phyloP scores from a whole-genome alignment of 1,140 invertebrate species.

The Neodiprion lecontei region DNA sequence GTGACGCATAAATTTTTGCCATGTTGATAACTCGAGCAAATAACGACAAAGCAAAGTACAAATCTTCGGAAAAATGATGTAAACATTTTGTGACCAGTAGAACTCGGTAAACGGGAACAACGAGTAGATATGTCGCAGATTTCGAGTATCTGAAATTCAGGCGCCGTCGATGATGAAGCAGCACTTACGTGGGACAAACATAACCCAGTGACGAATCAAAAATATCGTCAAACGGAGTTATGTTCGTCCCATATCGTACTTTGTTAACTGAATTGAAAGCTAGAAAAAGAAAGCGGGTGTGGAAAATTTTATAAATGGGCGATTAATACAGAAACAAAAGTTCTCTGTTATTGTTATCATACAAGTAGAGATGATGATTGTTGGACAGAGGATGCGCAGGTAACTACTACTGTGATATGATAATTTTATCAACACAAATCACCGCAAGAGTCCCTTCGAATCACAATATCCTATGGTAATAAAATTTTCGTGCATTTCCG shows the following conservation, averaged over 20 bases:
- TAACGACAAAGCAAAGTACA: background rate
- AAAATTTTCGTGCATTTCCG: background rate
- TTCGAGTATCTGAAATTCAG: background rate
- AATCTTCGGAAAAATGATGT: background rate
- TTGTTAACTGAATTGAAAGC: slow-evolving; percentile 11
- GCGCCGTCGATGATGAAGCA: slow-evolving; percentile 34
- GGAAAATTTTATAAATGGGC: background rate
- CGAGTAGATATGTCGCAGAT: no score
- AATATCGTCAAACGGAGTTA: slow-evolving; percentile 58
- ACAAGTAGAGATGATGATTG: slow-evolving; percentile 23
- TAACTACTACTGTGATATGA: slow-evolving; percentile 68
- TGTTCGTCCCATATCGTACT: slow-evolving; percentile 59
- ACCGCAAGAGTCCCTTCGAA: slow-evolving; percentile 62
- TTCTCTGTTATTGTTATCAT: background rate
- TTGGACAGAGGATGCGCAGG: slow-evolving; percentile 48
- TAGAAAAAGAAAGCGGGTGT: background rate
- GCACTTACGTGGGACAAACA: slow-evolving; percentile 64
- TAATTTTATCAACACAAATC: slow-evolving; percentile 49
- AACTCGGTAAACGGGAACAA: no score
- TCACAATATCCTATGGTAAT: slow-evolving; percentile 20
- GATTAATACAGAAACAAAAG: no score
- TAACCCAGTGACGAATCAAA: slow-evolving; percentile 66
- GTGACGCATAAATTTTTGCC: background rate
- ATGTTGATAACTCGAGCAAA: background rate
- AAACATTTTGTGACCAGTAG: background rate